Percentiles rank a stretch among this genome's conserved stretches.
phyloP scores from a whole-genome alignment of 1,140 invertebrate species.

The Ips nitidus region DNA sequence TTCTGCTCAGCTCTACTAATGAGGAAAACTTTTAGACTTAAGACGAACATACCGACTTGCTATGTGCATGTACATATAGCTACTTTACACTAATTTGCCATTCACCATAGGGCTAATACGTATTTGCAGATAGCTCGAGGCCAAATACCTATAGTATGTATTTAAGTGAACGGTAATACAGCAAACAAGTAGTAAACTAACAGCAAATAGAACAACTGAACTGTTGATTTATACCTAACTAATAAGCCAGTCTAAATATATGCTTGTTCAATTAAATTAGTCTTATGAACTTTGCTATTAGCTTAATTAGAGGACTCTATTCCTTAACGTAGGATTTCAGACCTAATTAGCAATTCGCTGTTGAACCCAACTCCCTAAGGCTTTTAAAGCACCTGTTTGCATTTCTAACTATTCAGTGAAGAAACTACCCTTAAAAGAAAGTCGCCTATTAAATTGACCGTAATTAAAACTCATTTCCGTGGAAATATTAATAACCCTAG shows the following conservation, averaged over 20 bases:
- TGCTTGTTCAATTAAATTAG: constrained; percentile 19
- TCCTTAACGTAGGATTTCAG: constrained; percentile 7
- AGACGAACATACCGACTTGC: too few relatives aligned
- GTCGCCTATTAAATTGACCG: neutral
- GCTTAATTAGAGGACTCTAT: constrained; percentile 3
- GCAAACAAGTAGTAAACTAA: constrained; percentile 14
- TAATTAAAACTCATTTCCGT: constrained; percentile 15
- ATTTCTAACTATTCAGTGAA: neutral
- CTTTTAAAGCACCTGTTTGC: constrained; percentile 2
- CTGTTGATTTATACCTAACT: constrained; percentile 11
- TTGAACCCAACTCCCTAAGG: neutral
- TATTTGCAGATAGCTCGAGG: constrained; percentile 3
- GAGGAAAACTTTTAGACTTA: too few relatives aligned
- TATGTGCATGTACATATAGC: too few relatives aligned
- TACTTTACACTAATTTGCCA: neutral
- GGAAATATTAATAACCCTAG: constrained; percentile 30
- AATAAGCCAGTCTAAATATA: constrained; percentile 16
- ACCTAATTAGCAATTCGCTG: constrained; percentile 5
- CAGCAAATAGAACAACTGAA: constrained; percentile 18
- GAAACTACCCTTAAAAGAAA: too few relatives aligned
- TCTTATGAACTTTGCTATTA: constrained; percentile 15
- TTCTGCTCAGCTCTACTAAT: too few relatives aligned
- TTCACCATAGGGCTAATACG: neutral
- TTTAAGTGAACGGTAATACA: constrained; percentile 9
- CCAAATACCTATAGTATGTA: constrained; percentile 9